Percentiles rank a stretch among this genome's conserved stretches.
Conservation (phyloP, 1,140 invertebrate genomes). For the Eueides isabella region DNA sequence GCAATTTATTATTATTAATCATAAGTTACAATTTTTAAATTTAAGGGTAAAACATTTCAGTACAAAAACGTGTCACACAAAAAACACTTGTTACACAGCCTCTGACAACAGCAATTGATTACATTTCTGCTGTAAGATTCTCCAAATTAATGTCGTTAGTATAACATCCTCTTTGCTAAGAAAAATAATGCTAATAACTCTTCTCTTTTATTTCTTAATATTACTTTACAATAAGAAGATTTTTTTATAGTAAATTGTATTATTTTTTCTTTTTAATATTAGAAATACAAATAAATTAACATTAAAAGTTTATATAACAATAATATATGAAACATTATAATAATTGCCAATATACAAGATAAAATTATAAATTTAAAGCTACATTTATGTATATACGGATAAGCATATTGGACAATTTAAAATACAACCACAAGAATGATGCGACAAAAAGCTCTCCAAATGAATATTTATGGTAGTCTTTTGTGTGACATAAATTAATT, state of each 20-base stretch:
- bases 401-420: neutral
- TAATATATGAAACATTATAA: neutral
- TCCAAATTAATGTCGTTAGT: conserved; percentile 36
- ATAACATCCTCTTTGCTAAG: conserved; percentile 24
- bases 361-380: neutral
- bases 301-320: no score
- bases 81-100: conserved; percentile 39
- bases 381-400: neutral
- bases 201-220: conserved; percentile 21
- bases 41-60: neutral
- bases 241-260: neutral
- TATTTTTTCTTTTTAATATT: neutral
- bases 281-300: neutral
- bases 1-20: no score
- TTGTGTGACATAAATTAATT: conserved; percentile 60
- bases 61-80: conserved; percentile 24
- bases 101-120: conserved; percentile 32
- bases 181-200: conserved; percentile 40
- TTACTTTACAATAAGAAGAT: conserved; percentile 17
- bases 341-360: neutral
- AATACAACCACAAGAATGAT: conserved; percentile 9
- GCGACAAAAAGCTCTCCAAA: conserved; percentile 33
- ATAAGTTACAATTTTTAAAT: no score
- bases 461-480: conserved; percentile 50
- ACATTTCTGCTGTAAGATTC: conserved; percentile 33